Evolutionary conservation across 2,888 invertebrate genomes (phyloP).

Genomic region (Xestia sexstrigata): DNA sequence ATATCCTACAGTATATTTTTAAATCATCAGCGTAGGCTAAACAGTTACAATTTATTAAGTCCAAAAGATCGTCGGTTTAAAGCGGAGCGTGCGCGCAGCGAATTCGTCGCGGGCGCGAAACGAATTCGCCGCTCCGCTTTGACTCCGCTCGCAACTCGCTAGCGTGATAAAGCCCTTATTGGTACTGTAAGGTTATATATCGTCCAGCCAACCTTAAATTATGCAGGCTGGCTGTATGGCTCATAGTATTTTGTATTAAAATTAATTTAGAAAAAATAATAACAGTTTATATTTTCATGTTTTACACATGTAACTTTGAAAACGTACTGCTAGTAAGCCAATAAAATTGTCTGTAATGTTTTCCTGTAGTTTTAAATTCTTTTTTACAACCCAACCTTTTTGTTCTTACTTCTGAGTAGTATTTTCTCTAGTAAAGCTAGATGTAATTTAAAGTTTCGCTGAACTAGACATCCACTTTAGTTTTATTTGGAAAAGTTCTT

Average conservation of each 20-base stretch:
- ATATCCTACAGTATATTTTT: too few species aligned
- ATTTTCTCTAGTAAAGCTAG: not conserved
- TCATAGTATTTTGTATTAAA: too few species aligned
- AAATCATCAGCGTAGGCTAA: too few species aligned
- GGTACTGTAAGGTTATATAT: not conserved
- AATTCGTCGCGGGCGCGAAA: too few species aligned
- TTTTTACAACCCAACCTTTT: not conserved
- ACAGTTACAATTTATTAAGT: too few species aligned
- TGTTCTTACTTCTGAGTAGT: not conserved
- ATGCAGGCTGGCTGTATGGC: not conserved
- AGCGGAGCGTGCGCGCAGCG: too few species aligned
- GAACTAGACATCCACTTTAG: not conserved
- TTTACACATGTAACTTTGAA: too few species aligned
- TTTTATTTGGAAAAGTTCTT: constrained; percentile 3
- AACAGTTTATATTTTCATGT: not conserved
- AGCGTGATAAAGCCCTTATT: too few species aligned
- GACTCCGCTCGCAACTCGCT: too few species aligned
- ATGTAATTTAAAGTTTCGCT: not conserved
- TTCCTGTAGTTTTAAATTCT: not conserved
- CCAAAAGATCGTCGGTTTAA: too few species aligned
- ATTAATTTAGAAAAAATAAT: too few species aligned
- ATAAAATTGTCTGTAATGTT: not conserved
- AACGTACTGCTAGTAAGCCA: not conserved
- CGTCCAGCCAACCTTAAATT: not conserved
- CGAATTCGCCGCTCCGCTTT: too few species aligned